Conservation (phyloP, 1,140 invertebrate species). For the Pentalonia nigronervosa region DNA sequence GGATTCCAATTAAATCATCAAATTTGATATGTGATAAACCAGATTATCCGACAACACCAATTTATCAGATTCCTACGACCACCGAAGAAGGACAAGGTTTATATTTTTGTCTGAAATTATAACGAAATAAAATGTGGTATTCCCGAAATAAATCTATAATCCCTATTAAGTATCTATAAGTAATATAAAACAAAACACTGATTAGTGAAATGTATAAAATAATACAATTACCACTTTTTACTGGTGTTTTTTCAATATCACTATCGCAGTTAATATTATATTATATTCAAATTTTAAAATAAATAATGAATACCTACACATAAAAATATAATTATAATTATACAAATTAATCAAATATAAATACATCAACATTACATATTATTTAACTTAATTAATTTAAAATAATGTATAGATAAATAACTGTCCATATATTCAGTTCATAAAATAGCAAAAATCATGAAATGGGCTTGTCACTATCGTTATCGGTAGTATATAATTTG, state of each 20-base stretch:
- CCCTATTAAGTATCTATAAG: neutral
- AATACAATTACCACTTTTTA: neutral
- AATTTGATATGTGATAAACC: constrained; percentile 53
- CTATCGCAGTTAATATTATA: neutral
- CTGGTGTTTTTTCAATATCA: neutral
- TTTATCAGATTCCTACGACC: constrained; percentile 58
- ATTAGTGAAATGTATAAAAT: neutral
- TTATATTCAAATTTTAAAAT: neutral
- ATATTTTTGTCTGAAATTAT: neutral
- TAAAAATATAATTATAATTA: neutral
- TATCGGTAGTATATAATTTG: neutral
- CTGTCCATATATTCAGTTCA: neutral
- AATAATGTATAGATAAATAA: neutral
- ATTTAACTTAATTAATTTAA: neutral
- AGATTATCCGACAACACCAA: constrained; percentile 59
- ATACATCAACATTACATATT: neutral
- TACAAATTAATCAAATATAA: neutral
- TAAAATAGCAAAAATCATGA: neutral
- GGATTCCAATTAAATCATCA: constrained; percentile 57
- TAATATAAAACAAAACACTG: neutral
- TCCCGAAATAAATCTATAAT: neutral
- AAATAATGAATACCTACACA: neutral
- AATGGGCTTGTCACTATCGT: neutral
- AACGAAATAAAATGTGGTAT: neutral
- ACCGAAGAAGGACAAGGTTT: constrained; percentile 57